Evolutionary conservation across 2,888 invertebrate species (phyloP).

Genomic region (Notodonta dromedarius): DNA sequence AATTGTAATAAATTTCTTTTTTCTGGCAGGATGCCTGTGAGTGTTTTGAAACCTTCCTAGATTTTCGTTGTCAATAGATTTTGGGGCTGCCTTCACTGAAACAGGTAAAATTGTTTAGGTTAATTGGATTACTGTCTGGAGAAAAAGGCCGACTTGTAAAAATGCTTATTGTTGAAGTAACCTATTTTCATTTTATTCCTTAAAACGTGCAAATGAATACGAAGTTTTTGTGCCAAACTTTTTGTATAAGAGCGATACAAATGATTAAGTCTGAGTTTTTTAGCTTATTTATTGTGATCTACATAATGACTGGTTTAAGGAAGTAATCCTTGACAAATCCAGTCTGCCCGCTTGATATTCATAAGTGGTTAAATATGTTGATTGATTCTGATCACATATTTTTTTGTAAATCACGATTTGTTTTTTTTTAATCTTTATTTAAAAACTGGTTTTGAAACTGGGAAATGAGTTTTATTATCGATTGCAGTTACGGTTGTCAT

Average conservation of each 20-base stretch:
- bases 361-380: conserved; percentile 1
- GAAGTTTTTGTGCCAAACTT: no score
- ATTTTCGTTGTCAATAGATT: no score
- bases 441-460: conserved; percentile 1
- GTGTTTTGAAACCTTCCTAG: no score
- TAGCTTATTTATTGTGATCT: background rate
- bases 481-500: background rate
- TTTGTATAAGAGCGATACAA: no score
- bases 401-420: background rate
- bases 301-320: conserved; percentile 5
- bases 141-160: background rate
- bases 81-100: no score
- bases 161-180: background rate
- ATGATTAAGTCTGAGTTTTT: background rate
- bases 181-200: background rate
- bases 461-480: background rate
- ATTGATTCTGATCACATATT: conserved; percentile 5
- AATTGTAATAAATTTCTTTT: no score
- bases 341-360: conserved; percentile 3
- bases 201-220: background rate
- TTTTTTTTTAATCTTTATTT: background rate
- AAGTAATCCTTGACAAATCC: conserved; percentile 10
- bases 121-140: no score
- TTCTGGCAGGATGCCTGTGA: no score
- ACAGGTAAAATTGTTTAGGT: no score